Conservation (phyloP, 2,113 vertebrate genomes). For the Chiloscyllium plagiosum region DNA sequence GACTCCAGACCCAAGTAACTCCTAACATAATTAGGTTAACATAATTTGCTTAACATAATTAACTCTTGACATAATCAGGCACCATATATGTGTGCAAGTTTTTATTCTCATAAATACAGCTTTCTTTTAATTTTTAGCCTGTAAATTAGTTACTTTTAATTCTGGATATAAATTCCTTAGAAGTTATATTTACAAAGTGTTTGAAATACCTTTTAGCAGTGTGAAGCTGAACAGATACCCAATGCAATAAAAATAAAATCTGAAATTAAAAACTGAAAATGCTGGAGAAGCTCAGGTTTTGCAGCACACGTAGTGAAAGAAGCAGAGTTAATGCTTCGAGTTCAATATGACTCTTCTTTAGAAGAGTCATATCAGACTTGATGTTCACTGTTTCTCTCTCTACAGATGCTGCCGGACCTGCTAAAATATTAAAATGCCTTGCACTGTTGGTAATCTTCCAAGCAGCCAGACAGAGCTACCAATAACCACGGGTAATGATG, state of each 20-base stretch:
- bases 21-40: no score
- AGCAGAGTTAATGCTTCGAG: no score
- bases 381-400: no score
- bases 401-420: no score
- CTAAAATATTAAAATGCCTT: not conserved
- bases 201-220: not conserved
- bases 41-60: no score
- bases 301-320: no score
- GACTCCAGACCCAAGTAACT: no score
- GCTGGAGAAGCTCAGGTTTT: no score
- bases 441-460: not conserved
- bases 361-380: no score
- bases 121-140: not conserved
- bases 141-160: not conserved
- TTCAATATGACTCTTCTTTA: no score
- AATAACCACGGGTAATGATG: not conserved
- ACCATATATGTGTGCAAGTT: not conserved
- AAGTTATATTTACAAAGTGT: not conserved
- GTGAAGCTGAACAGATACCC: not conserved
- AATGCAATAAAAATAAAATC: not conserved
- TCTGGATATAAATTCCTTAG: not conserved
- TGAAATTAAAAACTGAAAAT: no score
- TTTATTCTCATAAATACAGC: not conserved
- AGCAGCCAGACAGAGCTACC: not conserved
- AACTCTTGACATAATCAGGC: not conserved